A percentile compares a stretch with the other conserved stretches of the same genome.
Conservation (phyloP, 2,797 vertebrate species). For the Pseudochirops cupreus region DNA sequence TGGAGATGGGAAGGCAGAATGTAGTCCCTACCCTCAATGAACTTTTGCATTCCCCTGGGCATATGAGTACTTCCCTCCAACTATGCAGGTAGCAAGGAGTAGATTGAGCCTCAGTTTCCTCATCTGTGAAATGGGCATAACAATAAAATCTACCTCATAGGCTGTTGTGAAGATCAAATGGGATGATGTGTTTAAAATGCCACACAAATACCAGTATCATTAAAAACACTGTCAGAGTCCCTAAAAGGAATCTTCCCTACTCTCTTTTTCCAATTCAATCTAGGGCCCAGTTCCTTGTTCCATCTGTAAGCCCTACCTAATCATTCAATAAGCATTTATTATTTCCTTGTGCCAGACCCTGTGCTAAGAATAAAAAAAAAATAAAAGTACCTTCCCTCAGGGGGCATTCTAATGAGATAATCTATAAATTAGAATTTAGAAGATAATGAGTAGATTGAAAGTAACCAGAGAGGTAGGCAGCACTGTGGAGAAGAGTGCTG, state of each 20-base stretch:
- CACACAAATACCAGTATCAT: too few relatives aligned
- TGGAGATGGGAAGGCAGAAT: neutral
- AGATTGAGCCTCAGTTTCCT: neutral
- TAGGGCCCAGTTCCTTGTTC: too few relatives aligned
- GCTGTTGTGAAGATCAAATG: neutral
- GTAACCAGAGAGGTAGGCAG: neutral
- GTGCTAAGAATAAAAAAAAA: neutral
- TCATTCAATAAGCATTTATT: neutral
- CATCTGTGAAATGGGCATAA: neutral
- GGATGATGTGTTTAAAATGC: neutral
- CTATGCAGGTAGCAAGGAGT: neutral
- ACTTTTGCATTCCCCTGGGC: neutral
- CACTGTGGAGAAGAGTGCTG: neutral
- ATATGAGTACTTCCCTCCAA: neutral
- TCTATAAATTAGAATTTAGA: neutral
- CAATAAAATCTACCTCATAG: neutral
- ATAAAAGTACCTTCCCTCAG: too few relatives aligned
- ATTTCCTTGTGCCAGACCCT: neutral
- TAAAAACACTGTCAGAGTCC: too few relatives aligned
- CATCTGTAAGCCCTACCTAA: too few relatives aligned
- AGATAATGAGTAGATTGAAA: neutral
- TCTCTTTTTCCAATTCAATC: too few relatives aligned
- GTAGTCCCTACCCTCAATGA: neutral
- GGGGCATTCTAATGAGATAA: neutral
- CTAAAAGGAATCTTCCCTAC: too few relatives aligned